These are phyloP conservation scores for Apotomis capreana DNA, from an alignment of 2,888 invertebrate genomes.

Conservation along the genomic window DNA sequence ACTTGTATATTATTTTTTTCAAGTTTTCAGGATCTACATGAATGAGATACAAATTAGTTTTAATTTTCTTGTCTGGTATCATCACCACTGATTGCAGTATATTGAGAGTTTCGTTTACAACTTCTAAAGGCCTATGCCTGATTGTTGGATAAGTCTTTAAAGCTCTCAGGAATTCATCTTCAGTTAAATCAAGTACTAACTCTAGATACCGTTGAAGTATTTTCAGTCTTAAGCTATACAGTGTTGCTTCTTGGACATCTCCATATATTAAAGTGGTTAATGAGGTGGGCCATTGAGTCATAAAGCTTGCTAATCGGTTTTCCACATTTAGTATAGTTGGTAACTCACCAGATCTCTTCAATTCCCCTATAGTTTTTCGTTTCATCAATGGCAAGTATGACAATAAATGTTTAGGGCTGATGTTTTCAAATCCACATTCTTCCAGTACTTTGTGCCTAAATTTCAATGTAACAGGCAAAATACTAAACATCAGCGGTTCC, in stretches of 20 bases:
- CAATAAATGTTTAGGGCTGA: constrained; percentile 56
- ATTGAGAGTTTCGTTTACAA: constrained; percentile 68
- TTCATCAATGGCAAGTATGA: constrained; percentile 66
- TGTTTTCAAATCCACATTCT: constrained; percentile 70
- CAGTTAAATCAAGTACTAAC: constrained; percentile 67
- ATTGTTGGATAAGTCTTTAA: constrained; percentile 74
- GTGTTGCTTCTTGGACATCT: constrained; percentile 61
- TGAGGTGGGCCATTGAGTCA: constrained; percentile 79
- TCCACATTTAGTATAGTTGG: constrained; percentile 64
- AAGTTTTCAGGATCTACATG: constrained; percentile 75
- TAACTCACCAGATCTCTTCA: constrained; percentile 61
- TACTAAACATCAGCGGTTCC: constrained; percentile 66
- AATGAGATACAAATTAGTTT: constrained; percentile 71
- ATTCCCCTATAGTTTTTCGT: constrained; percentile 63
- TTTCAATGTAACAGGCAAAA: constrained; percentile 69
- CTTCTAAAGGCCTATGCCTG: constrained; percentile 72
- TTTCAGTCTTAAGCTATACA: constrained; percentile 67
- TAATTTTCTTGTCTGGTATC: constrained; percentile 71
- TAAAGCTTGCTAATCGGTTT: constrained; percentile 70
- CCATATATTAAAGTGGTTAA: constrained; percentile 69
- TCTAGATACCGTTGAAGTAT: constrained; percentile 76
- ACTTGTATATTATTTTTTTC: constrained; percentile 63
- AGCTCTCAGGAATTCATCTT: constrained; percentile 69
- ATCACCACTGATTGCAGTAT: constrained; percentile 67
- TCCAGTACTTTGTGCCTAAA: constrained; percentile 67